Percentiles rank a stretch among this genome's conserved stretches.
These are phyloP conservation scores for Araneus ventricosus DNA, from an alignment of 1,140 invertebrate genomes.

Conservation along the genomic window DNA sequence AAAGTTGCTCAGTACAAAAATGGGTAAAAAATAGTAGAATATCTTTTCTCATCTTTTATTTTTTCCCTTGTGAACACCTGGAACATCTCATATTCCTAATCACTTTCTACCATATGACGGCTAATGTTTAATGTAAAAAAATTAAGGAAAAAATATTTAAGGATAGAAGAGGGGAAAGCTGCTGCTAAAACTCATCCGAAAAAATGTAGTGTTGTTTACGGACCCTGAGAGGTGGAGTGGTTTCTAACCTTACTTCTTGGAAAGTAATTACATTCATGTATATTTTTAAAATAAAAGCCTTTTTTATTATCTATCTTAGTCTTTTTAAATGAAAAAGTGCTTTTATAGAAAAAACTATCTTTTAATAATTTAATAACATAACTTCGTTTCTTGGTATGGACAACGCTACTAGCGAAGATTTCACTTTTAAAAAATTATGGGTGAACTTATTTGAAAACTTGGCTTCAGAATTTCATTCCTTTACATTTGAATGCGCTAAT, in stretches of 20 bases:
- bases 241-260: background rate
- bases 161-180: background rate
- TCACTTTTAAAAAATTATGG: no score
- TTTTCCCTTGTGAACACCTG: constrained; percentile 12
- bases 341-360: background rate
- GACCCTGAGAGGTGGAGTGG: background rate
- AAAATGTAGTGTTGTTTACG: background rate
- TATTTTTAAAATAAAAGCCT: constrained; percentile 12
- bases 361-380: background rate
- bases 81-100: constrained; percentile 54
- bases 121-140: constrained; percentile 7
- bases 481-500: no score
- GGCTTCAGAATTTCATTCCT: no score
- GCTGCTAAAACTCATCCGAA: background rate
- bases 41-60: background rate
- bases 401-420: no score
- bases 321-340: background rate
- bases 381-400: background rate
- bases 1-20: constrained; percentile 20
- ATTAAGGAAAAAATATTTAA: background rate
- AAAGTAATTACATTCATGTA: constrained; percentile 21
- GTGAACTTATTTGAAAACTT: no score
- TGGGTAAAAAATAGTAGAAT: constrained; percentile 36
- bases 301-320: background rate
- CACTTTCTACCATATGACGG: constrained; percentile 46